Conservation (phyloP, 2,888 invertebrate species). For the Eupeodes latifasciatus region DNA sequence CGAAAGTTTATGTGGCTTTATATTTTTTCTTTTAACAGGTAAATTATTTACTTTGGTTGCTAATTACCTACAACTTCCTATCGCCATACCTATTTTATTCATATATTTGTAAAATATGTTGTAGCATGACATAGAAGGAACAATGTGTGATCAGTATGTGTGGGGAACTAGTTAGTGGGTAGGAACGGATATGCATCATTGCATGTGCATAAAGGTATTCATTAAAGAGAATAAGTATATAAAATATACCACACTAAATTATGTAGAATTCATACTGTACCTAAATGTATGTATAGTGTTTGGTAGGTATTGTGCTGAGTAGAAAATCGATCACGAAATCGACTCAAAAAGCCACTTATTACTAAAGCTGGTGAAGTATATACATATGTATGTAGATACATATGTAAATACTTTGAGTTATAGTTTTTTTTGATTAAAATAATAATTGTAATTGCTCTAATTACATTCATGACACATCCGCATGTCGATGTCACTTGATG, state of each 20-base stretch:
- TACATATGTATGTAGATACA: background rate
- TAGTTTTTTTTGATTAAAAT: background rate
- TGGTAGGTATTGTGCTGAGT: background rate
- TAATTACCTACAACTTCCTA: background rate
- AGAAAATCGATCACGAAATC: conserved; percentile 12
- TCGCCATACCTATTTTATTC: conserved; percentile 1
- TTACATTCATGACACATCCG: background rate
- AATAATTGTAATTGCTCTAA: conserved; percentile 1
- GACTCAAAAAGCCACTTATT: background rate
- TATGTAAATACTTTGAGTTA: conserved; percentile 2
- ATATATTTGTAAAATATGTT: background rate
- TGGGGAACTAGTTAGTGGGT: conserved; percentile 33
- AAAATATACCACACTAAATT: background rate
- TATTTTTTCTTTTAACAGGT: background rate
- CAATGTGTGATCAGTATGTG: conserved; percentile 32
- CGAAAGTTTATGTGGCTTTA: too few relatives aligned
- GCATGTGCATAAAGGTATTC: conserved; percentile 43
- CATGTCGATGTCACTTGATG: background rate
- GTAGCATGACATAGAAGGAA: background rate
- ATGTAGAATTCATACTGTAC: background rate
- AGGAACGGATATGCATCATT: conserved; percentile 63
- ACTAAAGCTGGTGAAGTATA: background rate
- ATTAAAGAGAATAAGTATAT: conserved; percentile 17
- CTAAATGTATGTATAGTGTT: background rate
- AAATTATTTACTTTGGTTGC: background rate